A percentile compares a stretch with the other conserved stretches of the same genome.
Evolutionary conservation across 2,797 vertebrate genomes (phyloP).

Genomic region (Gallinago nigripennis): DNA sequence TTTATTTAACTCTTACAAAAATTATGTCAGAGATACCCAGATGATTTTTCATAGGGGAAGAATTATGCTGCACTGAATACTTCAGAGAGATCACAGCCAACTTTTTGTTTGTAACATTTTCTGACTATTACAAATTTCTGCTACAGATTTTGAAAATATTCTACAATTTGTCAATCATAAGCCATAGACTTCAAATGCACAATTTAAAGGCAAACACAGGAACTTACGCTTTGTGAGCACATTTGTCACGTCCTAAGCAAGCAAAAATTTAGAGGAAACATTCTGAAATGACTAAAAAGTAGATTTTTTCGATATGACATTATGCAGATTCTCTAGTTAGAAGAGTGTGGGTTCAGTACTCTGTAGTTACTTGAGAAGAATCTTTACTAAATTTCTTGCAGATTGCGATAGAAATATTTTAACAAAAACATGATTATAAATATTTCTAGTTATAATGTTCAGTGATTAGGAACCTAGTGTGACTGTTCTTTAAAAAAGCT

Average conservation of each 20-base stretch:
- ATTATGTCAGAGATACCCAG: not conserved
- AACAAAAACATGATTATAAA: not conserved
- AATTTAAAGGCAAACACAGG: not conserved
- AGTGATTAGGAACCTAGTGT: not conserved
- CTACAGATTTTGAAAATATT: not conserved
- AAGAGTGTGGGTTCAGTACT: not conserved
- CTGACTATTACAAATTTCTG: not conserved
- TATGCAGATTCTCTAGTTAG: not conserved
- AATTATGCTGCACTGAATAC: not conserved
- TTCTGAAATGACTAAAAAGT: not conserved
- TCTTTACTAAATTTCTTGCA: not conserved
- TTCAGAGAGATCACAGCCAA: not conserved
- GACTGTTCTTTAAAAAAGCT: not conserved
- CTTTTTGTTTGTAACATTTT: not conserved
- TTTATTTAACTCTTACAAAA: not conserved
- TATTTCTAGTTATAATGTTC: not conserved
- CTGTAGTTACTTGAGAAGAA: not conserved
- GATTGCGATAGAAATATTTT: not conserved
- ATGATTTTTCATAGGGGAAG: not conserved
- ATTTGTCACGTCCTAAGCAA: not conserved
- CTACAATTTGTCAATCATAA: not conserved
- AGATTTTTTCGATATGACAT: rapidly evolving
- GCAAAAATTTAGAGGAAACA: not conserved
- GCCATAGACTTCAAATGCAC: not conserved
- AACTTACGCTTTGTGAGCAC: not conserved